These are phyloP conservation scores for Otolemur crassicaudatus DNA, from an alignment of 2,797 vertebrate species.

Conservation along the genomic window DNA sequence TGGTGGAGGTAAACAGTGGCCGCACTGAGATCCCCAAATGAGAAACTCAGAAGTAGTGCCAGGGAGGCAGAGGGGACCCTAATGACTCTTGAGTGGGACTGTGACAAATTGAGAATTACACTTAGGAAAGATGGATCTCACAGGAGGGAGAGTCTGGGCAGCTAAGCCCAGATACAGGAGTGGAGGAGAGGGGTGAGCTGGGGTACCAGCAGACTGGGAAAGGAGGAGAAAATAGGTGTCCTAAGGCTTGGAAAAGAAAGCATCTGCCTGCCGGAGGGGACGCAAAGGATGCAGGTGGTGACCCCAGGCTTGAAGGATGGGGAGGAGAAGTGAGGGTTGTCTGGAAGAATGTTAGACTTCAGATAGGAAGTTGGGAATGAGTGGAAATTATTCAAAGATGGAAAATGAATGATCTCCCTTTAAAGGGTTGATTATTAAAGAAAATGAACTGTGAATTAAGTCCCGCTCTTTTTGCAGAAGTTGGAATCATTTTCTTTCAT, in stretches of 20 bases:
- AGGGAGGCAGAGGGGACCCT: neutral
- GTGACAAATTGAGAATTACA: neutral
- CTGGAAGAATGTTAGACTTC: neutral
- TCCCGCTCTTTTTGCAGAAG: neutral
- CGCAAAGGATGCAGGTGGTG: neutral
- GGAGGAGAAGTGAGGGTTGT: no score
- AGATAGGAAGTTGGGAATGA: neutral
- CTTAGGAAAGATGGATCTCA: neutral
- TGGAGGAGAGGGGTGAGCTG: neutral
- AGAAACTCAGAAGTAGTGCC: neutral
- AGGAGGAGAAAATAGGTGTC: neutral
- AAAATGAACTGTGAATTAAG: neutral
- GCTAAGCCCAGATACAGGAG: rapidly evolving
- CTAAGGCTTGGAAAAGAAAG: neutral
- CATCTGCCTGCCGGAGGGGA: neutral
- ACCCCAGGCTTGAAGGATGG: neutral
- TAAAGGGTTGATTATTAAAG: neutral
- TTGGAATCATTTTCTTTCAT: neutral
- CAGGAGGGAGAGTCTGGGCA: rapidly evolving
- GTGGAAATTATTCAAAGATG: neutral
- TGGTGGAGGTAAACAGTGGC: neutral
- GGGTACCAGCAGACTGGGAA: neutral
- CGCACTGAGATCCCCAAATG: neutral
- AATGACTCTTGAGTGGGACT: neutral
- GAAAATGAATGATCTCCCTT: neutral